Evolutionary conservation across 2,113 vertebrate species (phyloP).

Genomic region (Tachysurus vachellii): DNA sequence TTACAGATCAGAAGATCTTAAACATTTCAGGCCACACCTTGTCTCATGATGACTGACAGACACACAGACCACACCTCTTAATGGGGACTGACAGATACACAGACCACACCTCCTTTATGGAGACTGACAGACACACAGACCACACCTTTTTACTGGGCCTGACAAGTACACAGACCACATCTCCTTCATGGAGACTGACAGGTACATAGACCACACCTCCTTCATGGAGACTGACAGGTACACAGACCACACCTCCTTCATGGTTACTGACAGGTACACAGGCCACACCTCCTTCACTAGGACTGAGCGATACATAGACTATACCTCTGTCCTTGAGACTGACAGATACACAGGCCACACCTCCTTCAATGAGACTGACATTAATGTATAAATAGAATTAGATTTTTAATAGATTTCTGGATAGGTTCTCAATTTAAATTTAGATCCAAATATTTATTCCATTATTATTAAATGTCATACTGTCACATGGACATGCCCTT

Average conservation of each 20-base stretch:
- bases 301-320: no score
- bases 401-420: not conserved
- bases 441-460: conserved; percentile 23
- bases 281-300: not conserved
- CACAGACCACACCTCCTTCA: not conserved
- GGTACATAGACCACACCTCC: no score
- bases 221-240: not conserved
- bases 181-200: not conserved
- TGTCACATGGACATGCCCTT: not conserved
- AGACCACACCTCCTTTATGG: not conserved
- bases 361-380: no score
- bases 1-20: not conserved
- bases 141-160: not conserved
- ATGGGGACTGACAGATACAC: not conserved
- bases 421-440: not conserved
- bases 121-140: not conserved
- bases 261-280: not conserved
- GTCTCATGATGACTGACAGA: not conserved
- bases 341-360: no score
- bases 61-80: not conserved
- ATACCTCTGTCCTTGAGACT: not conserved
- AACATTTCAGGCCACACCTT: not conserved
- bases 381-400: not conserved
- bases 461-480: not conserved
- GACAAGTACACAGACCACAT: not conserved